A percentile compares a stretch with the other conserved stretches of the same genome.
Conservation (phyloP, 2,797 vertebrate genomes). For the Todus mexicanus region DNA sequence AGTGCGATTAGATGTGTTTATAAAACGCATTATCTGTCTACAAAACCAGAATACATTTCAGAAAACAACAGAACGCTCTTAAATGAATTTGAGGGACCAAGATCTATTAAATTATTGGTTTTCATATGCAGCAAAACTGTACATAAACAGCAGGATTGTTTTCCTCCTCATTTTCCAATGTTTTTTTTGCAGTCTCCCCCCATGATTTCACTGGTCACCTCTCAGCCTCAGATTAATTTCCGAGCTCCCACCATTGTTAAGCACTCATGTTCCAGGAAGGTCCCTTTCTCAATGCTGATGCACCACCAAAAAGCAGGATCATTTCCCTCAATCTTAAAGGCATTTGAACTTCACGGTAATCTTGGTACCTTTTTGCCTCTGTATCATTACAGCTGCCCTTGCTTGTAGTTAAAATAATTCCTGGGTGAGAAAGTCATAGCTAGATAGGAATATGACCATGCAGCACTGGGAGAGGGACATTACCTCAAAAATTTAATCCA, state of each 20-base stretch:
- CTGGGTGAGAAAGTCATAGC: not conserved
- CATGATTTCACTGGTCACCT: not conserved
- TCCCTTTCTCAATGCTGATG: not conserved
- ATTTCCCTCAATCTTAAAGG: not conserved
- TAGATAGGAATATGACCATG: not conserved
- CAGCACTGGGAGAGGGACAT: not conserved
- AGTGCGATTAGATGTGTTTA: slow-evolving; percentile 57
- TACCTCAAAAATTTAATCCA: not conserved
- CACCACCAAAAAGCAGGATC: not conserved
- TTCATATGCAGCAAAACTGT: not conserved
- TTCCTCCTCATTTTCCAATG: not conserved
- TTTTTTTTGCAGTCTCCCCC: not conserved
- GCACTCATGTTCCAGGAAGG: not conserved
- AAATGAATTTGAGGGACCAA: not conserved
- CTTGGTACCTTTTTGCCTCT: not conserved
- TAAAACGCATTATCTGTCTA: slow-evolving; percentile 48
- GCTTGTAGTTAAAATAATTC: not conserved
- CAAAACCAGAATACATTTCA: slow-evolving; percentile 9
- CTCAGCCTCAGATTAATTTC: not conserved
- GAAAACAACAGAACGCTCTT: slow-evolving; percentile 12
- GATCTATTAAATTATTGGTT: not conserved
- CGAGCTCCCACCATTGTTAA: not conserved
- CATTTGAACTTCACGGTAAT: not conserved
- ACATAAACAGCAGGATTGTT: not conserved
- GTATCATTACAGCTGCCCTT: not conserved